These are phyloP conservation scores for Saccostrea echinata DNA, from an alignment of 1,140 invertebrate genomes.

Conservation along the genomic window DNA sequence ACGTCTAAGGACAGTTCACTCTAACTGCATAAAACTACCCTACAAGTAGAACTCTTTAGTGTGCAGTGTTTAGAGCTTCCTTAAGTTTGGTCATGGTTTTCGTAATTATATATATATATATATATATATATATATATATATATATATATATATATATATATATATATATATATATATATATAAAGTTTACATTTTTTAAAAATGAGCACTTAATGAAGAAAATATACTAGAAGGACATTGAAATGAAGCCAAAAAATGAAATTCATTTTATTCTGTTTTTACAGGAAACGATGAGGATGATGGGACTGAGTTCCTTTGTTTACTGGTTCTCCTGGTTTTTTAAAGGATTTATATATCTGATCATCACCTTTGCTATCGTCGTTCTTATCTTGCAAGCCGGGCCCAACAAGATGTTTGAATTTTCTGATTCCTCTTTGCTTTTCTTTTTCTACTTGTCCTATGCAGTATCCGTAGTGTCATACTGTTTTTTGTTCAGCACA, in stretches of 20 bases:
- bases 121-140: too few species aligned
- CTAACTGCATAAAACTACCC: too few species aligned
- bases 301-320: constrained; percentile 89
- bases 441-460: constrained; percentile 82
- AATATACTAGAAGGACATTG: too few species aligned
- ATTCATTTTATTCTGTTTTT: background rate
- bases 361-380: constrained; percentile 82
- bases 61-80: too few species aligned
- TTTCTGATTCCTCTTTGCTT: constrained; percentile 79
- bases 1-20: too few species aligned
- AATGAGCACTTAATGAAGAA: too few species aligned
- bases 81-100: too few species aligned
- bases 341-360: constrained; percentile 86
- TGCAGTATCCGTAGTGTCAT: constrained; percentile 81
- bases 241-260: too few species aligned
- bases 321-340: constrained; percentile 92
- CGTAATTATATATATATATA: too few species aligned
- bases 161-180: too few species aligned
- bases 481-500: constrained; percentile 81
- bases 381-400: constrained; percentile 78
- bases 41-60: too few species aligned
- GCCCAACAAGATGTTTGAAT: constrained; percentile 75
- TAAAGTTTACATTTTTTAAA: background rate
- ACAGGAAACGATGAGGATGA: constrained; percentile 92
- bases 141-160: too few species aligned